Evolutionary conservation across 1,140 invertebrate genomes (phyloP).

Genomic region (Olivierus martensii): DNA sequence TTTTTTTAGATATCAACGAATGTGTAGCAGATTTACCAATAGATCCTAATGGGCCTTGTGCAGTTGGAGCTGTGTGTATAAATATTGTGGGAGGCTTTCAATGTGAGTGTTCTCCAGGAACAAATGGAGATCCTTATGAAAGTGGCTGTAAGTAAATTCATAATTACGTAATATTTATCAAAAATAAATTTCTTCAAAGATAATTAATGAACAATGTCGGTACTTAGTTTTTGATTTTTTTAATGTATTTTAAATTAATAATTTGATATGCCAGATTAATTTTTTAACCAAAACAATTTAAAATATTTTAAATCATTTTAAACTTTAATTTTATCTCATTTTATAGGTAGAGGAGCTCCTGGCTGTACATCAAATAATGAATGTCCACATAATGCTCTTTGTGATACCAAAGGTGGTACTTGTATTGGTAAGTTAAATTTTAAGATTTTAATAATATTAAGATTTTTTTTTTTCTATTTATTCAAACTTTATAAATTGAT

Average conservation of each 20-base stretch:
- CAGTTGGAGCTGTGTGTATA: conserved; percentile 66
- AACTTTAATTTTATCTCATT: background rate
- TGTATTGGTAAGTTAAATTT: conserved; percentile 16
- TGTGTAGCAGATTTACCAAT: conserved; percentile 37
- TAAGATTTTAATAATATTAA: background rate
- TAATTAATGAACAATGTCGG: too few relatives aligned
- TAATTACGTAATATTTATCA: background rate
- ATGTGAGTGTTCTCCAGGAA: conserved; percentile 67
- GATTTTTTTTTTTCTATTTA: too few relatives aligned
- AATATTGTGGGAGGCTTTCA: conserved; percentile 70
- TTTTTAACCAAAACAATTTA: too few relatives aligned
- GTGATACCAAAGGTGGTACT: conserved; percentile 44
- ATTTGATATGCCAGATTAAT: too few relatives aligned
- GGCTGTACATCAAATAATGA: conserved; percentile 56
- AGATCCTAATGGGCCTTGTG: conserved; percentile 46
- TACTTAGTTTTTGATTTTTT: background rate
- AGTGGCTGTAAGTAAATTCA: conserved; percentile 47
- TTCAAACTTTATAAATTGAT: too few relatives aligned
- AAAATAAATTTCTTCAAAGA: background rate
- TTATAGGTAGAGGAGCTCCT: conserved; percentile 25
- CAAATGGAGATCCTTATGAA: conserved; percentile 67
- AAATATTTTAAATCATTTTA: background rate
- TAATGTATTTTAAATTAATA: too few relatives aligned
- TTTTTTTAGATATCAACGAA: conserved; percentile 70
- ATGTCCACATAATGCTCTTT: conserved; percentile 62